Percentiles rank a stretch among this genome's conserved stretches.
These are phyloP conservation scores for Crotalus viridis DNA, from an alignment of 2,113 vertebrate genomes.

Conservation along the genomic window DNA sequence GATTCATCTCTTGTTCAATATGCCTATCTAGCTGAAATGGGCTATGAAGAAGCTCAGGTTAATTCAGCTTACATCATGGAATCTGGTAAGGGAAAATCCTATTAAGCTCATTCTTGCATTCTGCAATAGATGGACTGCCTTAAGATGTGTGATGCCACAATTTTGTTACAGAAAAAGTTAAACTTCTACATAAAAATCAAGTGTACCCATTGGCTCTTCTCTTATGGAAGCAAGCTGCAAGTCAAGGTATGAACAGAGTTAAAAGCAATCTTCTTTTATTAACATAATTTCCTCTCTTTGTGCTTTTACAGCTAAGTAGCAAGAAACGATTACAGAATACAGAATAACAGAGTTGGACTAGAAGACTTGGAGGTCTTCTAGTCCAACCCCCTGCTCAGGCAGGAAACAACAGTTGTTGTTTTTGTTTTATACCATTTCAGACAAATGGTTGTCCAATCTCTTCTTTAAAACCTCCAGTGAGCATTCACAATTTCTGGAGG, in stretches of 20 bases:
- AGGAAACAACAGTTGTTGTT: background rate
- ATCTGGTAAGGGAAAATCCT: constrained; percentile 62
- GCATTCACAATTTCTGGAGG: too few relatives aligned
- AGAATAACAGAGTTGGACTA: background rate
- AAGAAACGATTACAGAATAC: constrained; percentile 10
- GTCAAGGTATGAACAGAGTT: constrained; percentile 60
- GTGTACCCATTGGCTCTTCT: constrained; percentile 65
- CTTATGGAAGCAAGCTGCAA: constrained; percentile 64
- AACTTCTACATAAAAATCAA: constrained; percentile 60
- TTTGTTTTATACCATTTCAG: background rate
- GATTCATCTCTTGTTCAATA: constrained; percentile 69
- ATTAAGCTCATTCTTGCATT: constrained; percentile 14
- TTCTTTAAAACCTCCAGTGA: background rate
- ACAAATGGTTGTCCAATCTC: background rate
- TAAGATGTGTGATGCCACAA: constrained; percentile 38
- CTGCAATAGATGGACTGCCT: constrained; percentile 23
- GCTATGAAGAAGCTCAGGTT: constrained; percentile 70
- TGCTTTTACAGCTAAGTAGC: background rate
- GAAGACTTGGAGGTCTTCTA: background rate
- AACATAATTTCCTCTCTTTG: constrained; percentile 11
- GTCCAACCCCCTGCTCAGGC: background rate
- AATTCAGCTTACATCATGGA: constrained; percentile 72
- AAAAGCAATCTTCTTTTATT: constrained; percentile 15
- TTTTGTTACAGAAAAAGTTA: constrained; percentile 56
- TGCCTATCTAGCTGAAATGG: constrained; percentile 68